Evolutionary conservation across 1,140 invertebrate species (phyloP), one percentile per base, ranked within the genome.

Genomic region (Heliconius eleuchia): DNA sequence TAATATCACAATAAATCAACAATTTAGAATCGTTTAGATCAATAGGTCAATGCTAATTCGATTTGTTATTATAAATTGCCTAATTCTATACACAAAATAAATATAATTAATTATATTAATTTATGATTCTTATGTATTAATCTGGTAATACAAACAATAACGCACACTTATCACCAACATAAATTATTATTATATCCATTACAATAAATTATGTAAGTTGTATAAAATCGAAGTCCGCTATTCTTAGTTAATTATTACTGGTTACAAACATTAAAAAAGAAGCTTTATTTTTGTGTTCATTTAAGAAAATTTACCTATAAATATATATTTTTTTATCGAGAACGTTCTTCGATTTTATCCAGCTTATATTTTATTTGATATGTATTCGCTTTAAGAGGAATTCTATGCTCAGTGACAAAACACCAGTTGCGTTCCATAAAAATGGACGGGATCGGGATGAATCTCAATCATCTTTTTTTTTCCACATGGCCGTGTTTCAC

Each of bases 401-500:
- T 39, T 39, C 34, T 18, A 72, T 34, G 70, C 76, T 77, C 70
- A 55, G 66, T 50, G 16, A 77, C 27, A 72, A 19, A 72, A 72
- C 39, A 71, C 39, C 70, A 72, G 70, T 52, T 27, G 71, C 71
- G 71, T 72, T 30, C 60, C 0, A 30, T 30, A 30, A 27, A 27
- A 55, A 30, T 74, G 42, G 23, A 74, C 42, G 66, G 60, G 70
- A 77, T 72, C 70, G 78, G n/a, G n/a, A n/a, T 84, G 87, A 87
- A 87, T 89, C 86, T 87, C 87, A 90, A 76, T 79, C 57, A 78
- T 78, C 23, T 23, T 23, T 23, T 23, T 23, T 34, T 75, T 76
- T 19, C 75, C 79, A 80, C 71, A 66, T 55, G 42, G 52, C 80
- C 71, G 78, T 66, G 70, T 78, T 82, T 79, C 72, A 71, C 80